A percentile compares a stretch with the other conserved stretches of the same genome.
phyloP scores from a whole-genome alignment of 2,797 vertebrate genomes.

The Semotilus atromaculatus region DNA sequence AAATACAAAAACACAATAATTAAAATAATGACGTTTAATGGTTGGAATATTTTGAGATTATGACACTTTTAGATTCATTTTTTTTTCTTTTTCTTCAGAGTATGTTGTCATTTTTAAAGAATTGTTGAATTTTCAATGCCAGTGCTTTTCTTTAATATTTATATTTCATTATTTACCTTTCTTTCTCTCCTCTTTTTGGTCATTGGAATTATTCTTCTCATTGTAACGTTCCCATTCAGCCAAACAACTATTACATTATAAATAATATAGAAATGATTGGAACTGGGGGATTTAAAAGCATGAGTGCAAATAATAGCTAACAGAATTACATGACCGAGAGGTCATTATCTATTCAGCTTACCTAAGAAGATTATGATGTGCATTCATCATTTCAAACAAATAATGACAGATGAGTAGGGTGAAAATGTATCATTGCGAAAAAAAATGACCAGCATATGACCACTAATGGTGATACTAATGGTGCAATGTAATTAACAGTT shows the following conservation, averaged over 20 bases:
- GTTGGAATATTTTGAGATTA: neutral
- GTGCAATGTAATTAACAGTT: constrained; percentile 30
- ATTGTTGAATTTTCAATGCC: neutral
- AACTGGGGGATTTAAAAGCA: constrained; percentile 19
- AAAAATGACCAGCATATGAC: constrained; percentile 24
- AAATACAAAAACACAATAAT: constrained; percentile 3
- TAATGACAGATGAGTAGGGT: constrained; percentile 28
- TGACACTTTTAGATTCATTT: neutral
- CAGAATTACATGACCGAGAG: constrained; percentile 18
- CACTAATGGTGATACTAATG: constrained; percentile 14
- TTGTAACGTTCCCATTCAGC: neutral
- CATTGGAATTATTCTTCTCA: neutral
- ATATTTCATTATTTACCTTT: neutral
- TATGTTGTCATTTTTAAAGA: neutral
- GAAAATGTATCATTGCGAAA: neutral
- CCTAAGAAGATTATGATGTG: constrained; percentile 31
- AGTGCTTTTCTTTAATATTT: neutral
- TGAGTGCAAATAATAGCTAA: constrained; percentile 32
- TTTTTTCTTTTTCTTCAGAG: too few species aligned
- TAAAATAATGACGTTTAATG: neutral
- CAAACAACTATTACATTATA: constrained; percentile 17
- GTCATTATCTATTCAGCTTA: constrained; percentile 29
- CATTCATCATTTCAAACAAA: constrained; percentile 33
- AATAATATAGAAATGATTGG: constrained; percentile 26
- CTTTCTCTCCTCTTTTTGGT: neutral